phyloP scores from a whole-genome alignment of 2,113 vertebrate species.

The Pionites leucogaster region DNA sequence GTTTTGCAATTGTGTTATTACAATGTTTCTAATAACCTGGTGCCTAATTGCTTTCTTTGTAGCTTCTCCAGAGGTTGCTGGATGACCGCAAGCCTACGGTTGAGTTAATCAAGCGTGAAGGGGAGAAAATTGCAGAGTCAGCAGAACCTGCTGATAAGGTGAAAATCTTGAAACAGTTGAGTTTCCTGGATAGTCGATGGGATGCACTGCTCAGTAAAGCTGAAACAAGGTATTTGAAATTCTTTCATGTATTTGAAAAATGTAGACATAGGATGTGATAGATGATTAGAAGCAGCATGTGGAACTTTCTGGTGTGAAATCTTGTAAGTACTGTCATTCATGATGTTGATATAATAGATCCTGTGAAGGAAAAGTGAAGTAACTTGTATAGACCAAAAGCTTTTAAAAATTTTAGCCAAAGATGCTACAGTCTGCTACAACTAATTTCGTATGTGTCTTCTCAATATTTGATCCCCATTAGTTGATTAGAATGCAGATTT shows the following conservation, averaged over 20 bases:
- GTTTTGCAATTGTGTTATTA: background rate
- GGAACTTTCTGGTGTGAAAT: background rate
- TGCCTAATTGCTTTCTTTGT: slow-evolving; percentile 18
- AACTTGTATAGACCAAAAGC: background rate
- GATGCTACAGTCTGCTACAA: background rate
- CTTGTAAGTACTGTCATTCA: background rate
- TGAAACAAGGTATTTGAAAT: slow-evolving; percentile 83
- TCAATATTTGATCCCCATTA: background rate
- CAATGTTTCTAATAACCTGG: background rate
- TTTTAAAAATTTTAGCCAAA: background rate
- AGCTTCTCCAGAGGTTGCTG: slow-evolving; percentile 94
- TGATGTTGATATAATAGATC: background rate
- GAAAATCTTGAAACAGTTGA: slow-evolving; percentile 90
- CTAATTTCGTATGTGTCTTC: background rate
- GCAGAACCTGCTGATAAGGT: slow-evolving; percentile 89
- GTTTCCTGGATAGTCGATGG: slow-evolving; percentile 90
- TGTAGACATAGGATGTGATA: background rate
- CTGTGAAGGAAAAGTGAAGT: background rate
- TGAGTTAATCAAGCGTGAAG: slow-evolving; percentile 92
- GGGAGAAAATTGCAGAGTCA: slow-evolving; percentile 88
- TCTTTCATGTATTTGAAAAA: background rate
- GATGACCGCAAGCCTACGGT: slow-evolving; percentile 93
- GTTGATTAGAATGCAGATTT: background rate
- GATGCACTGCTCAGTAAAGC: slow-evolving; percentile 90
- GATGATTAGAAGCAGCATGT: background rate